A percentile compares a stretch with the other conserved stretches of the same genome.
These are phyloP conservation scores for Chelon labrosus DNA, from an alignment of 2,797 vertebrate species.

Conservation along the genomic window DNA sequence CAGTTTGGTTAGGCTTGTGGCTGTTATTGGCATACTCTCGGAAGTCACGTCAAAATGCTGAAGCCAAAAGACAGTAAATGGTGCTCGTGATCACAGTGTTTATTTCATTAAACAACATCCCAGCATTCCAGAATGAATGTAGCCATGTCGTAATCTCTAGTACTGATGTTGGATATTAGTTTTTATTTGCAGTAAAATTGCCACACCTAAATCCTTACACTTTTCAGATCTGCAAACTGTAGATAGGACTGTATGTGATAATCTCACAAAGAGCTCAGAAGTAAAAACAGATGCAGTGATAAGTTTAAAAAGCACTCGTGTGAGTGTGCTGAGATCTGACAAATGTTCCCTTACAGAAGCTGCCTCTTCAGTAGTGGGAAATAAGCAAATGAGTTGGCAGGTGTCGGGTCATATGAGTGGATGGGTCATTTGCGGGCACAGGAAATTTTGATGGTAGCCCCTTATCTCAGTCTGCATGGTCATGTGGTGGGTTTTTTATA, in stretches of 20 bases:
- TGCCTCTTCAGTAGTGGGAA: background rate
- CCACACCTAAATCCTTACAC: background rate
- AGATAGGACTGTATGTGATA: background rate
- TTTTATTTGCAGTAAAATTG: background rate
- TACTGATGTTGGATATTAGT: background rate
- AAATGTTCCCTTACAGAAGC: background rate
- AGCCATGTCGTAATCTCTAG: background rate
- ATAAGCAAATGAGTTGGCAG: conserved; percentile 2
- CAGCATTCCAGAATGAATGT: background rate
- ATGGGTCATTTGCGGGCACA: conserved; percentile 1
- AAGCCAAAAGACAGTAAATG: background rate
- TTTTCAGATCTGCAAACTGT: background rate
- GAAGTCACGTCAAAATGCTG: conserved; percentile 2
- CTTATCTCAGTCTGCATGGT: background rate
- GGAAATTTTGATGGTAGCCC: background rate
- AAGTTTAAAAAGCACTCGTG: conserved; percentile 7
- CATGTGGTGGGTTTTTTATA: background rate
- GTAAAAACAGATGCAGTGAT: conserved; percentile 13
- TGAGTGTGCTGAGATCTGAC: conserved; percentile 6
- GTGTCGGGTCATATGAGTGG: conserved; percentile 5
- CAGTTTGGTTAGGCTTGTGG: background rate
- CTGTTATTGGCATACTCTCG: conserved; percentile 4
- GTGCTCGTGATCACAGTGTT: background rate
- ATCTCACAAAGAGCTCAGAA: background rate
- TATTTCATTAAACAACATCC: too few species aligned